These are phyloP conservation scores for Drosophila ambigua DNA, from an alignment of 1,140 invertebrate species.

Conservation along the genomic window DNA sequence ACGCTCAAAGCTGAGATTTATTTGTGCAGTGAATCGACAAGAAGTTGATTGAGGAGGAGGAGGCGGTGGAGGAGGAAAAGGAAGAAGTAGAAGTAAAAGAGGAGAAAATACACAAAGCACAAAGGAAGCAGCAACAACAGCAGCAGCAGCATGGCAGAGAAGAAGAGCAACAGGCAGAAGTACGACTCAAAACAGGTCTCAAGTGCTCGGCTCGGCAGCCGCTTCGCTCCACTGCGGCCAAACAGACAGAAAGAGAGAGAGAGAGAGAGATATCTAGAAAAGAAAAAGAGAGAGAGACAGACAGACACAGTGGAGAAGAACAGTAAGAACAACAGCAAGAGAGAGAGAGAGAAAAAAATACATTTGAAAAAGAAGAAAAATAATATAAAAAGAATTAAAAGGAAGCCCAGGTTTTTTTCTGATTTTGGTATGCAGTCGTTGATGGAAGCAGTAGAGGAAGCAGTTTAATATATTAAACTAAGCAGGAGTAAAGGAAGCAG, in stretches of 20 bases:
- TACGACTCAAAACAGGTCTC: slow-evolving; percentile 63
- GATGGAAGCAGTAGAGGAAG: slow-evolving; percentile 1
- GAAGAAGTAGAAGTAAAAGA: neutral
- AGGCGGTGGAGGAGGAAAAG: slow-evolving; percentile 14
- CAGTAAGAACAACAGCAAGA: slow-evolving; percentile 7
- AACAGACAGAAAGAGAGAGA: slow-evolving; percentile 38
- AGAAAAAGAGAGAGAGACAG: neutral
- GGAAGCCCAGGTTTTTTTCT: slow-evolving; percentile 51
- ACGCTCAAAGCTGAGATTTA: slow-evolving; percentile 78
- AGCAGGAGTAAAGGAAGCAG: too few relatives aligned
- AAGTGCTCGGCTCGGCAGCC: slow-evolving; percentile 49
- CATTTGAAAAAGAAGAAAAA: slow-evolving; percentile 57
- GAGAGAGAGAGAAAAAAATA: slow-evolving; percentile 37
- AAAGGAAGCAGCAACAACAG: slow-evolving; percentile 24
- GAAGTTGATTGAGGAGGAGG: slow-evolving; percentile 16
- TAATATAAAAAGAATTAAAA: slow-evolving; percentile 26
- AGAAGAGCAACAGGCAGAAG: slow-evolving; percentile 9
- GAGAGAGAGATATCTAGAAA: slow-evolving; percentile 3
- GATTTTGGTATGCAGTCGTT: slow-evolving; percentile 44
- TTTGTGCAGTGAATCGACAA: slow-evolving; percentile 81
- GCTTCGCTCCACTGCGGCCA: slow-evolving; percentile 60
- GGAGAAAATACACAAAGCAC: slow-evolving; percentile 29
- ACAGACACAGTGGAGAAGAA: slow-evolving; percentile 3
- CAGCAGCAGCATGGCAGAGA: slow-evolving; percentile 11
- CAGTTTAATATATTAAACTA: too few relatives aligned